These are phyloP conservation scores for Polyommatus icarus DNA, from an alignment of 2,888 invertebrate genomes.

Conservation along the genomic window DNA sequence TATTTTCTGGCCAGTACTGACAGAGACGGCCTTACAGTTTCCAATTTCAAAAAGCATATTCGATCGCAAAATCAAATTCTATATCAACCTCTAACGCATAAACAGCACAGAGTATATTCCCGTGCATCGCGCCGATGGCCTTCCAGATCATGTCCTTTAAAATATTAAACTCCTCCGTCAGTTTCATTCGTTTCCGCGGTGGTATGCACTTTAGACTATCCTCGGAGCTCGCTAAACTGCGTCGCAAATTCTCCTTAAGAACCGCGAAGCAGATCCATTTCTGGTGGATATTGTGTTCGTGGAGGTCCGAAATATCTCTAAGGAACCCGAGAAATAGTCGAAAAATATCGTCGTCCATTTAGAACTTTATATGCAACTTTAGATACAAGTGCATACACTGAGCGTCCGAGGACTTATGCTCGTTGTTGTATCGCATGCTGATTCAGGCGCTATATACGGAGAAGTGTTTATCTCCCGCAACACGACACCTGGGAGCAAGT, in stretches of 20 bases:
- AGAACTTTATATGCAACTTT: neutral
- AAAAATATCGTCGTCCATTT: constrained; percentile 48
- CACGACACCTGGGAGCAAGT: constrained; percentile 54
- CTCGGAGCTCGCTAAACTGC: constrained; percentile 54
- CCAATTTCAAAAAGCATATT: neutral
- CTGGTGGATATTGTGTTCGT: constrained; percentile 49
- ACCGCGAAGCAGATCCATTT: constrained; percentile 63
- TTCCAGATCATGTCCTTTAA: constrained; percentile 64
- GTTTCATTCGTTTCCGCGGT: constrained; percentile 45
- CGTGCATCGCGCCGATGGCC: constrained; percentile 62
- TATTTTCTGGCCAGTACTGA: no score
- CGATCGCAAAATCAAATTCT: neutral
- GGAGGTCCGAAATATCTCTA: constrained; percentile 47
- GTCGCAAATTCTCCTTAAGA: constrained; percentile 57
- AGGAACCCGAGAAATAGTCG: constrained; percentile 48
- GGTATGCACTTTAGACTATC: constrained; percentile 48
- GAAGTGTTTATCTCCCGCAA: constrained; percentile 63
- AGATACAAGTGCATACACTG: constrained; percentile 34
- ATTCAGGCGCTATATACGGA: constrained; percentile 54
- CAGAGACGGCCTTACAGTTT: neutral
- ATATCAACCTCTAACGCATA: constrained; percentile 44
- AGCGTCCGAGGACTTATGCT: constrained; percentile 32
- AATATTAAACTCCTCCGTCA: constrained; percentile 52
- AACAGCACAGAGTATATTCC: constrained; percentile 50
- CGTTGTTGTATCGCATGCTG: constrained; percentile 44